These are phyloP conservation scores for Coracopsis vasa DNA, from an alignment of 2,113 vertebrate genomes.

Conservation along the genomic window DNA sequence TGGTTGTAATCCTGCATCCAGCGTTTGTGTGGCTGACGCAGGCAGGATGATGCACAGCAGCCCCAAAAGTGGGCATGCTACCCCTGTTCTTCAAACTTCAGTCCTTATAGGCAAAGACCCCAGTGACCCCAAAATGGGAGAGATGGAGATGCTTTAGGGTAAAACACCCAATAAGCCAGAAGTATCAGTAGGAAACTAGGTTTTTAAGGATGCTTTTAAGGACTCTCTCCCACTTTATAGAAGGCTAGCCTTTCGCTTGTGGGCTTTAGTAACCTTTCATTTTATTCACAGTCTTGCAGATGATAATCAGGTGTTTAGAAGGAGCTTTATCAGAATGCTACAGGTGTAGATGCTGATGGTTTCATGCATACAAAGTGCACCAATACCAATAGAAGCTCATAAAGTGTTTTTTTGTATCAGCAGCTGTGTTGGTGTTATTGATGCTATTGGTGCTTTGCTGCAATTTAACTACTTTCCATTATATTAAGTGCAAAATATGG, in stretches of 20 bases:
- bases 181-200: background rate
- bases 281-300: background rate
- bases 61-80: rapidly evolving
- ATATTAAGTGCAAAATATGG: background rate
- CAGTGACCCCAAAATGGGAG: background rate
- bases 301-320: background rate
- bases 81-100: background rate
- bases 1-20: background rate
- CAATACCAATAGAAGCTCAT: background rate
- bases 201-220: background rate
- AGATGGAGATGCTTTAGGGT: background rate
- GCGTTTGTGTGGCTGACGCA: rapidly evolving
- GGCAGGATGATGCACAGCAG: background rate
- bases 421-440: background rate
- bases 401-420: background rate
- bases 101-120: background rate
- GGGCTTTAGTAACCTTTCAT: background rate
- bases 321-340: background rate
- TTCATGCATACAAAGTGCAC: background rate
- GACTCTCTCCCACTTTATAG: background rate
- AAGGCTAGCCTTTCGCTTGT: background rate
- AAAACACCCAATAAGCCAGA: background rate
- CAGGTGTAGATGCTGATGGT: background rate
- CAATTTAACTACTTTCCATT: background rate
- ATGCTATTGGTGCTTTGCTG: background rate